phyloP scores from a whole-genome alignment of 2,113 vertebrate genomes.

The Leucopsar rothschildi region DNA sequence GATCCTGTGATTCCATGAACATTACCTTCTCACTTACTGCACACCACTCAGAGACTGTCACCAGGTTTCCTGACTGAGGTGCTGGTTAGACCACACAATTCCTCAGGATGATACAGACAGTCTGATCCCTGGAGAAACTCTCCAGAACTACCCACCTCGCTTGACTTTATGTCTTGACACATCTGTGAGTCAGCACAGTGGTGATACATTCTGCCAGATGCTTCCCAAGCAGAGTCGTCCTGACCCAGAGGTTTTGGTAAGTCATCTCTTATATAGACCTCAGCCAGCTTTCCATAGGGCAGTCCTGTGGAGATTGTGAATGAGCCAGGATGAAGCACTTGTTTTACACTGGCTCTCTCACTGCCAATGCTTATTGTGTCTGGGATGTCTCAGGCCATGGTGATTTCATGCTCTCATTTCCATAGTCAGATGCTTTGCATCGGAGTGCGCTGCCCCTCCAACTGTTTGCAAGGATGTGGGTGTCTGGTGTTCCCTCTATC shows the following conservation, averaged over 20 bases:
- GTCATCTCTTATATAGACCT: slow-evolving; percentile 20
- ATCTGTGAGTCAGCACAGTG: slow-evolving; percentile 2
- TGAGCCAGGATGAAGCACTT: not conserved
- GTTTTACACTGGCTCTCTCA: not conserved
- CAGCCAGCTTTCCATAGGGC: not conserved
- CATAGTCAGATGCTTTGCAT: not conserved
- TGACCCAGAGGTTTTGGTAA: not conserved
- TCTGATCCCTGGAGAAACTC: not conserved
- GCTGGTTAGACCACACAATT: not conserved
- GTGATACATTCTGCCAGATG: slow-evolving; percentile 34
- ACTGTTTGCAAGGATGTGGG: slow-evolving; percentile 1
- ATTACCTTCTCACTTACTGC: not conserved
- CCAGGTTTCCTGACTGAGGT: not conserved
- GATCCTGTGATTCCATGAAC: not conserved
- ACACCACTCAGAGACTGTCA: not conserved
- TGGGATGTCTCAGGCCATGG: not conserved
- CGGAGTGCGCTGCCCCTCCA: not conserved
- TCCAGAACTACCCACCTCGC: not conserved
- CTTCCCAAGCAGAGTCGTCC: not conserved
- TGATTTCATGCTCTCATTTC: not conserved
- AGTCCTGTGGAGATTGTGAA: accelerated
- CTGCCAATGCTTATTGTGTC: not conserved
- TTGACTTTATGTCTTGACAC: slow-evolving; percentile 24
- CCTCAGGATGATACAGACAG: not conserved
- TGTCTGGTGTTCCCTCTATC: slow-evolving; percentile 23